Evolutionary conservation across 2,888 invertebrate genomes (phyloP).

Genomic region (Notodonta ziczac): DNA sequence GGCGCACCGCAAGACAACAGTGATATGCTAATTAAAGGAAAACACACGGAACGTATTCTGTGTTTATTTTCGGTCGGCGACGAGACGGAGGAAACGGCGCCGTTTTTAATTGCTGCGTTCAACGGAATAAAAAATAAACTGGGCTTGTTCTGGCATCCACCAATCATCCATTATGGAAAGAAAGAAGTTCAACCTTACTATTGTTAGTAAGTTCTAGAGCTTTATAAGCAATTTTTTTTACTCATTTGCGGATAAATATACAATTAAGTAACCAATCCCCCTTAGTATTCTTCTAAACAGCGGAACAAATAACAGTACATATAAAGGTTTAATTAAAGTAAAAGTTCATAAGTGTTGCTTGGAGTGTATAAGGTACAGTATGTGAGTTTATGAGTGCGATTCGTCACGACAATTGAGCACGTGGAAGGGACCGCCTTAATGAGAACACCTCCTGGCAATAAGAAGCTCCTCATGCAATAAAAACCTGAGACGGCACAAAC

Average conservation of each 20-base stretch:
- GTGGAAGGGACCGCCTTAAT: slow-evolving; percentile 57
- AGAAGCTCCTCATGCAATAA: slow-evolving; percentile 51
- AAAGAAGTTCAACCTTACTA: background rate
- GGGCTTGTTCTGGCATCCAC: background rate
- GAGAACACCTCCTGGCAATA: slow-evolving; percentile 53
- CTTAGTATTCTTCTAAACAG: too few species aligned
- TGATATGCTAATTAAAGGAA: slow-evolving; percentile 84
- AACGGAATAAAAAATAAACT: slow-evolving; percentile 4
- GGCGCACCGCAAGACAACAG: slow-evolving; percentile 79
- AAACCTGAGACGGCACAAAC: slow-evolving; percentile 45
- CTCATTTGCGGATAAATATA: too few species aligned
- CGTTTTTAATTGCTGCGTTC: slow-evolving; percentile 37
- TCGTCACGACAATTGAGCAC: slow-evolving; percentile 81
- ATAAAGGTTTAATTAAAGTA: slow-evolving; percentile 56
- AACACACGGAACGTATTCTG: slow-evolving; percentile 68
- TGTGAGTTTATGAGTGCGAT: slow-evolving; percentile 77
- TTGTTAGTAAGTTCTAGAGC: background rate
- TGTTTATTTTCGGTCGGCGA: slow-evolving; percentile 75
- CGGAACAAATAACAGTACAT: background rate
- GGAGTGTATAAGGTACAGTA: slow-evolving; percentile 53
- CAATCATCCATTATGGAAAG: background rate
- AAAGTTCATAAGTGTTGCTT: slow-evolving; percentile 53
- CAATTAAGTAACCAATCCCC: too few species aligned
- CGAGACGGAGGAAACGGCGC: slow-evolving; percentile 53
- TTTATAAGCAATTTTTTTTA: too few species aligned